Evolutionary conservation across 2,888 invertebrate species (phyloP), one percentile per base, ranked within the genome.

Genomic region (Pardosa pseudoannulata): DNA sequence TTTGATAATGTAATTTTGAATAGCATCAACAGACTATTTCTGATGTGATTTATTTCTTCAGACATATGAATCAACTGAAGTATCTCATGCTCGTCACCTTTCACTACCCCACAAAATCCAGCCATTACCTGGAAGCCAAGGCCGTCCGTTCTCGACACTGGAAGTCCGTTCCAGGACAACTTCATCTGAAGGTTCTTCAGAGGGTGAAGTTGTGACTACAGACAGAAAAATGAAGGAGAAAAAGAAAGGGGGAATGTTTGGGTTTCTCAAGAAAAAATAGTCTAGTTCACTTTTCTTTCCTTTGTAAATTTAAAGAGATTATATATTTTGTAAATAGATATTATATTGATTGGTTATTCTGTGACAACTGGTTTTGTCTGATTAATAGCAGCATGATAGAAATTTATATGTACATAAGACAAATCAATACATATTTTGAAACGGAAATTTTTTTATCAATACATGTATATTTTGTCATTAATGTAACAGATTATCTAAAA

Each of bases 231-330:
- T 89, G 78, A 90, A 88, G 82, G 89, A 90, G 65, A 91, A 90
- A 82, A 90, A 90, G 46, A 89, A 90, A 70, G 88, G 90, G 29
- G 89, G 91, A 85, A 91, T 91, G 88, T 90, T 80, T 27, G 86
- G 90, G n/a, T 91, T 91, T 87, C 89, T 91, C 32, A 91, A 91
- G 88, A 90, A 89, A 82, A 91, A 90, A 88, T 90, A 90, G 87
- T 23, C 28, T 27, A 71, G 28, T 41, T 71, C 36, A 68, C n/a
- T 32, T 67, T n/a, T 67, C 19, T 36, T 80, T 64, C 27, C 28
- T 41, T 11, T 73, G 73, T 67, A 80, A 65, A 73, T 46, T 41
- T 70, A 67, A 41, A 80, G 73, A 80, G 72, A 80, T 80, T 80
- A 80, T 79, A 67, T 72, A 80, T 73, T 80, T 73, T 81, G 80